Base-by-base conservation (phyloP, 2,797 vertebrate genomes). In the Clamator glandarius region DNA sequence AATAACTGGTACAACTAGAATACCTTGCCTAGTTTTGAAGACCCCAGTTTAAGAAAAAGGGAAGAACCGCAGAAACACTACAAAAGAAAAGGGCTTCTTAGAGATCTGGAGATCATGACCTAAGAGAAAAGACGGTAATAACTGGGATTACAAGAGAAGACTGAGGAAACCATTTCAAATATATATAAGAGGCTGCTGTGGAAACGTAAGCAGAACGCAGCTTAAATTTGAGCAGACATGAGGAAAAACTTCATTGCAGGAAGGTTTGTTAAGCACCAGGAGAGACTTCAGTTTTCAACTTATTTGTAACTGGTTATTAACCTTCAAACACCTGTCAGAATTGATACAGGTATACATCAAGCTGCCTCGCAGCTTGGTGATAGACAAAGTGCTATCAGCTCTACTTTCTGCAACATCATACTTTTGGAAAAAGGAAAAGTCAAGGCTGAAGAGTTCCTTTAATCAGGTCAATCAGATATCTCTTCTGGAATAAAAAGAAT, bases 361-460 rank as follows among this genome's bases (percentile, higher is more conserved):
- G 18, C 44, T 46, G 15, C 44, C 44, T 46, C 18, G 18, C 19
- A 39, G 61, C 35, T 28, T 31, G 17, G 36, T 8, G 59, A 75
- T 8, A 35, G 46, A 20, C 50, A 35, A 79, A 67, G 57, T 0
- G 12, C 20, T 19, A 39, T 35, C 61, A 55, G 52, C 54, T 68
- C 66, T n/a, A 10, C 17, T 51, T 20, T 28, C 13, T 35, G 3
- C 4, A 44, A 35, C 18, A 23, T 26, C 4, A 0, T 0, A 4
- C 13, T 69, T 50, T 36, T 36, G 46, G 23, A 42, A 59, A 76
- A 62, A 25, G 9, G 26, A 19, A 57, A 50, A 50, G 26, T 6
- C 29, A 29, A 83, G 31, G 44, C 12, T 14, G 73, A 63, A 83
- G 24, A 67, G 33, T 4, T 87, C 41, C 78, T 80, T 26, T 50